Evolutionary conservation across 2,888 invertebrate species (phyloP).

Genomic region (Adela reaumurella): DNA sequence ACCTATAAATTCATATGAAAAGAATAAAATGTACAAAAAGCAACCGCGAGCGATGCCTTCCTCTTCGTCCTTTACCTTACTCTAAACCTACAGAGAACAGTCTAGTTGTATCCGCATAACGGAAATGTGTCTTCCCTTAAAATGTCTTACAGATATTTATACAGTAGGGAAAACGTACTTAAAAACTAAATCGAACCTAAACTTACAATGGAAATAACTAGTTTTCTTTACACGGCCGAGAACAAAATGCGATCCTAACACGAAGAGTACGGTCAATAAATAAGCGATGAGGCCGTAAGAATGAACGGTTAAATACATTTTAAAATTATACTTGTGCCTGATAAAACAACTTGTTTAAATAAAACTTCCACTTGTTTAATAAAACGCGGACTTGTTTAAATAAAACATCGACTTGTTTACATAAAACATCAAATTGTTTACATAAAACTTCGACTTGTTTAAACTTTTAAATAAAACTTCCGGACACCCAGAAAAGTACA

Average conservation of each 20-base stretch:
- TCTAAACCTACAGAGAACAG: slow-evolving; percentile 43
- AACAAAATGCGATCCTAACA: background rate
- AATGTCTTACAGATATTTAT: slow-evolving; percentile 36
- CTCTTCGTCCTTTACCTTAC: background rate
- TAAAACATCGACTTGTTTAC: too few relatives aligned
- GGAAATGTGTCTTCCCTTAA: slow-evolving; percentile 45
- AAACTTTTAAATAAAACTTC: too few relatives aligned
- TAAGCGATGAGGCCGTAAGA: background rate
- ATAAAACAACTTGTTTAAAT: too few relatives aligned
- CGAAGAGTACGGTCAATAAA: background rate
- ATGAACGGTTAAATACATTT: too few relatives aligned
- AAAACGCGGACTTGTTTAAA: too few relatives aligned
- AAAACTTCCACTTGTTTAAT: too few relatives aligned
- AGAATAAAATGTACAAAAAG: background rate
- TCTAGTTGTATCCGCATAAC: slow-evolving; percentile 53
- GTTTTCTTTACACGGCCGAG: background rate
- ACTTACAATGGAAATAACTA: background rate
- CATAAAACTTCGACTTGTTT: too few relatives aligned
- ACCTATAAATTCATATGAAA: too few relatives aligned
- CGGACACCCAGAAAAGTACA: too few relatives aligned
- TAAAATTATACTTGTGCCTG: too few relatives aligned
- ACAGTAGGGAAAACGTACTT: slow-evolving; percentile 24
- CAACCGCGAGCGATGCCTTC: background rate
- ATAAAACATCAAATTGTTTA: too few relatives aligned
- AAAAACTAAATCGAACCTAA: background rate